Base-by-base conservation (phyloP, 2,797 vertebrate genomes). In the Sebastes minor region DNA sequence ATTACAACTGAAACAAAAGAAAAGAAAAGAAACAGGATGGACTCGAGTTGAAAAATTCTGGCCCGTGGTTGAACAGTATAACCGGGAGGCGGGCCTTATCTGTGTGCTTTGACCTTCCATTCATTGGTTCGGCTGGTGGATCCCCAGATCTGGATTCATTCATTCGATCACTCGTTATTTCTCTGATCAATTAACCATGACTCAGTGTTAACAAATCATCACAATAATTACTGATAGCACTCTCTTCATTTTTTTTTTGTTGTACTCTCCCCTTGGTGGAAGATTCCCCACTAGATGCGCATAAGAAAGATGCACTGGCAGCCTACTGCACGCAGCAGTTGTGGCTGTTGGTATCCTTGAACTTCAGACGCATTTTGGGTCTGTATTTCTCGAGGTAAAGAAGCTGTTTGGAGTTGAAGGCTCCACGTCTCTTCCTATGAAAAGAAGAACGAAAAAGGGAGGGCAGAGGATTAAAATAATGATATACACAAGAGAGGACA, bases 321-420 rank as follows among this genome's bases (percentile, higher is more conserved):
- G 87, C 89, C 96, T 99, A 99, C 94, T 99, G 98, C 94, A 99
- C 95, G 84, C 97, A 99, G 97, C 98, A 99, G 95, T 92, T 95
- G 96, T 96, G 97, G 92, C 96, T 97, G 80, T 99, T 98, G 96
- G 96, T 95, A 91, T 99, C 97, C 95, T 97, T 98, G 97, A 98
- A 97, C 91, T 97, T 96, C 94, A 99, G 96, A 88, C 98, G 95
- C 97, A 99, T 99, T 95, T 99, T 99, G 87, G 98, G 97, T 92
- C 97, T 96, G 95, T 99, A 99, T 95, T 99, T 99, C 95, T 99
- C 98, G 95, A 99, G 97, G 93, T 99, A 99, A 95, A 99, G 97
- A 95, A 99, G 97, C 96, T 99, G 98, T 96, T 99, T 99, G 95
- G 98, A 97, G 96, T 99, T 99, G 95, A 99, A 99, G 88, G 98